Conservation (phyloP, 2,797 vertebrate genomes). For the Bryconaethiops microstoma region DNA sequence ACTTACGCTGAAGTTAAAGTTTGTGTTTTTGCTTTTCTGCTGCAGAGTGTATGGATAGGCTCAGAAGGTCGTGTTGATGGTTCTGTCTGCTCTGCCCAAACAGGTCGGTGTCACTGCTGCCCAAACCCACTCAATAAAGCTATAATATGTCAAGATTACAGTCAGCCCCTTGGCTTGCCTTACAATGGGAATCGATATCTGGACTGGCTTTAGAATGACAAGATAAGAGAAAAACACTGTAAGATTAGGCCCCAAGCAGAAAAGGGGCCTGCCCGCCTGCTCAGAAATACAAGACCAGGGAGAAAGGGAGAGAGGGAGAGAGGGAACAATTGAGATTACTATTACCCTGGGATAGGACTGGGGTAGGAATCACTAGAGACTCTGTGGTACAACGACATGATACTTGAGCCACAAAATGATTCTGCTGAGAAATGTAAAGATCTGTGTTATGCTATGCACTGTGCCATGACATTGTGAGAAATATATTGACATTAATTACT, state of each 20-base stretch:
- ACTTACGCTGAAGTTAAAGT: neutral
- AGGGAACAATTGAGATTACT: neutral
- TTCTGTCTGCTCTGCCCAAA: constrained; percentile 7
- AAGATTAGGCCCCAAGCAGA: constrained; percentile 34
- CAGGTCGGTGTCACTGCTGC: constrained; percentile 27
- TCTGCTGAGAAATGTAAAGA: too few relatives aligned
- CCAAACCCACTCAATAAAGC: constrained; percentile 54
- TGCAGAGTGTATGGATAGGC: neutral
- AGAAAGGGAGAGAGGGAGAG: constrained; percentile 7
- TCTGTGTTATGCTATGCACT: neutral
- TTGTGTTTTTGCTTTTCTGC: neutral
- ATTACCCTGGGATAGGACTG: neutral
- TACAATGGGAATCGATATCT: constrained; percentile 57
- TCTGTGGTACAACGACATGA: neutral
- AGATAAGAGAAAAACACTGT: constrained; percentile 58
- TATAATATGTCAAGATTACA: constrained; percentile 54
- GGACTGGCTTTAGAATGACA: constrained; percentile 52
- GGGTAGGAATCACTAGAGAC: neutral
- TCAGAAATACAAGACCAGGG: constrained; percentile 24
- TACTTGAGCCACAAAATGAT: neutral
- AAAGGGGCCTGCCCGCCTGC: constrained; percentile 20
- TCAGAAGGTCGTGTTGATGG: neutral
- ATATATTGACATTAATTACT: too few relatives aligned
- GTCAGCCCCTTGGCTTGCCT: constrained; percentile 44
- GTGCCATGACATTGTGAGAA: too few relatives aligned